Evolutionary conservation across 1,140 invertebrate species (phyloP).

Genomic region (Heliconius himera): DNA sequence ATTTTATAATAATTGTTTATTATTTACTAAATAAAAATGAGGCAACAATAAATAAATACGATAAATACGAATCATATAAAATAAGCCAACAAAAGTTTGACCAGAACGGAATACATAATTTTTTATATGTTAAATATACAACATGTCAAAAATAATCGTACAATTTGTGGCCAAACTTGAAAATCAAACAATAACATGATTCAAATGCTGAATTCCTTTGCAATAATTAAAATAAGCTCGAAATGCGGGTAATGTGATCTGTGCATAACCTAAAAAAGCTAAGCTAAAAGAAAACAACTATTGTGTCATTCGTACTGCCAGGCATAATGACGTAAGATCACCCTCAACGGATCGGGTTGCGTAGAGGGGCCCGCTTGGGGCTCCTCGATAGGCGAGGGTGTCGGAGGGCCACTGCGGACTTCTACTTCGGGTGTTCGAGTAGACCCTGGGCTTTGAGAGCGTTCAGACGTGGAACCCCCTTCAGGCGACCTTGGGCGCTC

Average conservation of each 20-base stretch:
- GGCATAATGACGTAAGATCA: conserved; percentile 77
- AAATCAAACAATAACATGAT: conserved; percentile 35
- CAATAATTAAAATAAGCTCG: conserved; percentile 49
- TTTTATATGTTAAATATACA: neutral
- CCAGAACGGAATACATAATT: conserved; percentile 16
- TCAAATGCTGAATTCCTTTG: conserved; percentile 80
- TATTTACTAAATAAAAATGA: neutral
- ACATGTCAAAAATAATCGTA: neutral
- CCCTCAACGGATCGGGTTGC: conserved; percentile 67
- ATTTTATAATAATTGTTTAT: neutral
- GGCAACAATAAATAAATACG: neutral
- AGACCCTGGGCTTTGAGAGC: conserved; percentile 52
- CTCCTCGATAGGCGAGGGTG: conserved; percentile 51
- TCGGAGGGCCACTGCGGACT: conserved; percentile 12
- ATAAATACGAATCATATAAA: neutral
- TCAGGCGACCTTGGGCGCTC: conserved; percentile 59
- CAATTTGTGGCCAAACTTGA: conserved; percentile 40
- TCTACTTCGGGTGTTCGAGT: conserved; percentile 46
- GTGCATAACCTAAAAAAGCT: conserved; percentile 67
- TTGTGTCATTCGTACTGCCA: conserved; percentile 79
- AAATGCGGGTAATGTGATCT: conserved; percentile 51
- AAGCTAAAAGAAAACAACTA: conserved; percentile 74
- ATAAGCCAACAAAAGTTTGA: conserved; percentile 28
- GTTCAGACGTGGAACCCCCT: conserved; percentile 48
- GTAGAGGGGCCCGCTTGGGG: conserved; percentile 64